Conservation (phyloP, 2,797 vertebrate species). For the Acropternis orthonyx region DNA sequence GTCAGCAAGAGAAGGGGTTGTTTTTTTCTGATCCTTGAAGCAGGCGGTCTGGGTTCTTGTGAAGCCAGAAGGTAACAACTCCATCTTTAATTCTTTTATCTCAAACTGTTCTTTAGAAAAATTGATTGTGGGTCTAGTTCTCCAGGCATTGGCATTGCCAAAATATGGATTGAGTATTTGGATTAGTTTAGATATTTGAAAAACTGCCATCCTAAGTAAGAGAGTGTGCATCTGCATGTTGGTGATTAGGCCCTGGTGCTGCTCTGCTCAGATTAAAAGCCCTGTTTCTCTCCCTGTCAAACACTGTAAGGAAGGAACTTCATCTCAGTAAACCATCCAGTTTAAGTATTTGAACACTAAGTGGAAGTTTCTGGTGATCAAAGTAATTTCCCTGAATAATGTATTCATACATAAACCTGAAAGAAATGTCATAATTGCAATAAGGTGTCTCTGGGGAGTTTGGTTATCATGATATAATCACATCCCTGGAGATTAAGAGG, state of each 20-base stretch:
- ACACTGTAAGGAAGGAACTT: slow-evolving; percentile 56
- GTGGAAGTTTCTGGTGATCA: slow-evolving; percentile 73
- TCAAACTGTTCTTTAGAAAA: background rate
- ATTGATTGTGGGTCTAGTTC: background rate
- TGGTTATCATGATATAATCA: slow-evolving; percentile 72
- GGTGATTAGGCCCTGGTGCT: background rate
- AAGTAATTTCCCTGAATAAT: slow-evolving; percentile 72
- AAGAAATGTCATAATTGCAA: slow-evolving; percentile 75
- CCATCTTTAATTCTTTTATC: background rate
- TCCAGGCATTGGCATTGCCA: accelerated
- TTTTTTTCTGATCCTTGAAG: background rate
- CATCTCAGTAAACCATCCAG: slow-evolving; percentile 63
- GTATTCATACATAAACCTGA: slow-evolving; percentile 71
- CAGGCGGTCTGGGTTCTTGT: accelerated
- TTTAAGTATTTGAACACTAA: slow-evolving; percentile 72
- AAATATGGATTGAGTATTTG: background rate
- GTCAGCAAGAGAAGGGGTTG: accelerated
- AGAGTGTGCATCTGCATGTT: background rate
- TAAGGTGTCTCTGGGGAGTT: slow-evolving; percentile 68
- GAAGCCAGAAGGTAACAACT: background rate
- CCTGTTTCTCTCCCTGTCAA: slow-evolving; percentile 46
- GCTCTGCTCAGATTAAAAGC: slow-evolving; percentile 33
- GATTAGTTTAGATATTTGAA: background rate
- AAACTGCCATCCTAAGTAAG: background rate
- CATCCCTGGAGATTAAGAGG: slow-evolving; percentile 45